Base-by-base conservation (phyloP, 1,140 invertebrate species). In the Drosophila jambulina region DNA sequence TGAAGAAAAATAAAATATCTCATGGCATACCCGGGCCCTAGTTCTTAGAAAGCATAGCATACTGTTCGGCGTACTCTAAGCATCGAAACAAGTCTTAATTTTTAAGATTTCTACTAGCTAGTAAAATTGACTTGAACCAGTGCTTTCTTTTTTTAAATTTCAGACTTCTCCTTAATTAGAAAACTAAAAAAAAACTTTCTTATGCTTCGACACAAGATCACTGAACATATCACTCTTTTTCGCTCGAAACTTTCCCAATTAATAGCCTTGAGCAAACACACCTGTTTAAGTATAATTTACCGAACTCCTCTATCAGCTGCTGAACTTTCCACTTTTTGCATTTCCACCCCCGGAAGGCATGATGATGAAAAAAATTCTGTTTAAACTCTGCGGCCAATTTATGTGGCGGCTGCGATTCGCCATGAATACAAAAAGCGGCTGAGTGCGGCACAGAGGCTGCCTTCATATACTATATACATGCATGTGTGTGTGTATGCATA, bases 301-400 rank as follows among this genome's bases (percentile, higher is more conserved):
- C 29, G 29, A 74, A 74, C 53, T 60, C 21, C 29, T 74, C 19
- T 57, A 67, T 72, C 70, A 74, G 67, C 25, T 38, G 69, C 54
- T 62, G 57, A 56, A 23, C 21, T 65, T 65, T 65, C 29, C 27
- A 51, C 45, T 74, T 72, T 72, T 60, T 60, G 69, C 54, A 59
- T 72, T 60, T 74, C 36, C 23, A 17, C 23, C 25, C 45, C 74
- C 27, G 32, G 5, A 40, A 17, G 78, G 61, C 58, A 63, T 21
- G 29, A 21, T 53, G 57, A 36, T 36, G 34, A 57, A 64, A 62
- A 78, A 77, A 68, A 63, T 42, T 21, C 38, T 61, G 60, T 59
- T 60, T 72, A 38, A 72, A 71, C 75, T 61, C 49, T 79, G 78
- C 54, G 74, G 68, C 57, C 78, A 86, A 87, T 87, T 87, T 87